Conservation (phyloP, 1,140 invertebrate genomes). For the Diuraphis noxia region DNA sequence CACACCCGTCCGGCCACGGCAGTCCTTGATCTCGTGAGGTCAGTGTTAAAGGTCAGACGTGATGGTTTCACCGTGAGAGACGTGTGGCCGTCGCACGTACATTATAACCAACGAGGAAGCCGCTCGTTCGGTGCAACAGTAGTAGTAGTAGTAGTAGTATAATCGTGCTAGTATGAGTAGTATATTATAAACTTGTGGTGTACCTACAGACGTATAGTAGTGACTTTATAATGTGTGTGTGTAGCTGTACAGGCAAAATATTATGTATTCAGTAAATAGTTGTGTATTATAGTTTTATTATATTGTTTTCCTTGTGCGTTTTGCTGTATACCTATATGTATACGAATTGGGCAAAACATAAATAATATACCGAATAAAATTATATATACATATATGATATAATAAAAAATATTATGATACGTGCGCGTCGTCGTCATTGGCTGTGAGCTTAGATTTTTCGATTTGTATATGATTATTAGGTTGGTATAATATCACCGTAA, state of each 20-base stretch:
- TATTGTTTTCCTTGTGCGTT: background rate
- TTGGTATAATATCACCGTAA: background rate
- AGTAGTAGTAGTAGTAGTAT: background rate
- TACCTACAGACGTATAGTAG: background rate
- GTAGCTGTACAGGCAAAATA: too few relatives aligned
- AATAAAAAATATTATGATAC: background rate
- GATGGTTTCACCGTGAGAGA: slow-evolving; percentile 54
- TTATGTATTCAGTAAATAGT: background rate
- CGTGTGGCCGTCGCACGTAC: slow-evolving; percentile 33
- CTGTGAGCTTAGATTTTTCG: background rate
- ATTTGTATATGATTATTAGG: background rate
- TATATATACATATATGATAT: too few relatives aligned
- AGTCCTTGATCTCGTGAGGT: slow-evolving; percentile 53
- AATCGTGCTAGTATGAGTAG: too few relatives aligned
- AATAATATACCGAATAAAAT: background rate
- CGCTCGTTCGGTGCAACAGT: background rate
- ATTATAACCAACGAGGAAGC: slow-evolving; percentile 26
- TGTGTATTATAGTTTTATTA: background rate
- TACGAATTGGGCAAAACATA: background rate
- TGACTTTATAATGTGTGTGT: background rate
- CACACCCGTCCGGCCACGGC: slow-evolving; percentile 50
- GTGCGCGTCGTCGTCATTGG: background rate
- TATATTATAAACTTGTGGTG: background rate
- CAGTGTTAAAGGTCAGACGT: slow-evolving; percentile 54
- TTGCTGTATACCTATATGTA: background rate